Conservation (phyloP, 2,797 vertebrate species). For the Anabacerthia variegaticeps region DNA sequence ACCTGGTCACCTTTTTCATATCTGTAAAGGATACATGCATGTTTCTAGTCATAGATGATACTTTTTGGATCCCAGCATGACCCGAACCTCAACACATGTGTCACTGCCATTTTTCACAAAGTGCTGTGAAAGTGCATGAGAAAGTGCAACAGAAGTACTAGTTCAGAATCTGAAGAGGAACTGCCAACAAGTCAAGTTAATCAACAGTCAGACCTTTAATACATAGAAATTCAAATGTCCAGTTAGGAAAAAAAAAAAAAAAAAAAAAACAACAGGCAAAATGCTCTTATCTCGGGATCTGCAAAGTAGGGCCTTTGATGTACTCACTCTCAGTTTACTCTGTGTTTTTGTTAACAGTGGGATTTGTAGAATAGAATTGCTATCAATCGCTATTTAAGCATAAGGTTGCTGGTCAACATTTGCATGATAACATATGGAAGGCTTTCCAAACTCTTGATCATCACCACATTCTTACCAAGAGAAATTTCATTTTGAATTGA, state of each 20-base stretch:
- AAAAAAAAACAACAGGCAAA: background rate
- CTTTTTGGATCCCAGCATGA: background rate
- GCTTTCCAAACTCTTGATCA: background rate
- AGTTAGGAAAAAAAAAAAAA: background rate
- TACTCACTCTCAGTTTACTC: background rate
- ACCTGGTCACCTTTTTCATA: background rate
- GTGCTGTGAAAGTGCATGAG: background rate
- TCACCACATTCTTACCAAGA: background rate
- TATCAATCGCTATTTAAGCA: background rate
- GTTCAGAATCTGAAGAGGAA: background rate
- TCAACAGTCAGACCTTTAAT: background rate
- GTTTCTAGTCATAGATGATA: background rate
- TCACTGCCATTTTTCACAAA: background rate
- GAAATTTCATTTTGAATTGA: background rate
- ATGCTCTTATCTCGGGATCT: background rate
- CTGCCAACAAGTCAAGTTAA: background rate
- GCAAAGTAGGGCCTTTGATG: background rate
- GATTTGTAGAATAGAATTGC: background rate
- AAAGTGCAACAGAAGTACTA: background rate
- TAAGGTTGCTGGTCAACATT: background rate
- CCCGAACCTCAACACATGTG: background rate
- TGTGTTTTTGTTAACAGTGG: background rate
- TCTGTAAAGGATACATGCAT: background rate
- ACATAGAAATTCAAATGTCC: background rate
- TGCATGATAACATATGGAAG: background rate